Base-by-base conservation (phyloP, 2,113 vertebrate species). In the Hiodon tergisus region DNA sequence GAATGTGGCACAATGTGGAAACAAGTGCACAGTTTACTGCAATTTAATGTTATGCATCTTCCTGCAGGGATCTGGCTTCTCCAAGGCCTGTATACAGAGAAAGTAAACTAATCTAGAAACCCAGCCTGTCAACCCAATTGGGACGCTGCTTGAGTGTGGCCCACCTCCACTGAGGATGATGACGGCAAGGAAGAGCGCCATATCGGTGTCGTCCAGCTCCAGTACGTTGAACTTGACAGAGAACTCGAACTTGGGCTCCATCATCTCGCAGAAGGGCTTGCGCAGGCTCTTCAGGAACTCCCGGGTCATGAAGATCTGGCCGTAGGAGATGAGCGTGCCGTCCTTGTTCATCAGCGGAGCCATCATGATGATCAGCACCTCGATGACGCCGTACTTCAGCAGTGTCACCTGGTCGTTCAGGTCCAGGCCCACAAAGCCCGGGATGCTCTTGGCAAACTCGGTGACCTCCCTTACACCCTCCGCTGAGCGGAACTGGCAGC, bases 211-310 rank as follows among this genome's bases (percentile, higher is more conserved):
- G 14, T 99, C 96, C 84, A 99, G 87, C 90, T 98, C 97, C 90
- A 99, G 90, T 82, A 83, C 93, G 88, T 99, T 99, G 90, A 99
- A 99, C 87, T 96, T 96, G 83, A 98, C 93, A 17, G 96, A 96
- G 84, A 99, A 99, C 85, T 99, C 96, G 76, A 99, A 99, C 87
- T 98, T 99, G 82, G 97, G 97, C 78, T 99, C 97, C 95, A 99
- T 93, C 94, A 99, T 96, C 86, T 97, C 94, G 84, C 93, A 84
- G 80, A 96, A 99, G 76, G 97, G 97, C 88, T 98, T 98, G 66
- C 97, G 91, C 78, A 99, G 90, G 82, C 96, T 98, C 89, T 99
- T 99, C 78, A 99, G 92, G 83, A 99, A 99, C 83, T 99, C 97
- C 31, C 97, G 88, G 0, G 97, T 99, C 96, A 99, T 98, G 91